Evolutionary conservation across 92 coral and sea anemone species (phyloP), one percentile per base, ranked within the genome.

Genomic region (Muricea muricata): DNA sequence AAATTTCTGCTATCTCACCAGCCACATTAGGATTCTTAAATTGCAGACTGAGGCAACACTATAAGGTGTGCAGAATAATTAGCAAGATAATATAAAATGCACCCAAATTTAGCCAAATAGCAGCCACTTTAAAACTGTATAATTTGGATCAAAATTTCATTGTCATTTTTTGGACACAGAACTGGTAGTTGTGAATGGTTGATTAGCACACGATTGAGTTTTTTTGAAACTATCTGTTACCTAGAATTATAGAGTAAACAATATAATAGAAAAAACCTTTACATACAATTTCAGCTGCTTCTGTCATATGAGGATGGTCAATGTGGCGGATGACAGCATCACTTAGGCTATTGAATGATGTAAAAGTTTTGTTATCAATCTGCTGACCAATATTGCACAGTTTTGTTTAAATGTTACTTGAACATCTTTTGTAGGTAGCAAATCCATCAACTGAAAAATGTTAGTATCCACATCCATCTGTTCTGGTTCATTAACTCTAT

Each of bases 281-380:
- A 72, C 87, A 69, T 73, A 83, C 87, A 50, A 83, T 73, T 17
- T 73, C 83, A 47, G 88, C 75, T 60, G 75, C 65, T 47, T 85
- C 71, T 39, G 23, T 24, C 45, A 17, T 25, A 55, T 85, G 14
- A 10, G 42, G 25, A 40, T 85, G 88, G 4, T 81, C 65, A 37
- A 85, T 85, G 47, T 85, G 84, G 18, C 88, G 75, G 20, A 57
- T 75, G 13, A 85, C 83, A 12, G 40, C 48, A 63, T 75, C 76
- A 24, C 65, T 23, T 48, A 85, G 14, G 18, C 45, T 45, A 15
- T 75, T 61, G 29, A 85, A 85, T 4, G 24, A 76, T 40, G 6
- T 0, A 85, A 65, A 33, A 73, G 29, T 63, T 75, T 75, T 33
- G 60, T 75, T 25, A 85, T 45, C 13, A 85, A 40, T 85, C 84